phyloP scores from a whole-genome alignment of 2,113 vertebrate genomes.

The Sylvicapra grimmia region DNA sequence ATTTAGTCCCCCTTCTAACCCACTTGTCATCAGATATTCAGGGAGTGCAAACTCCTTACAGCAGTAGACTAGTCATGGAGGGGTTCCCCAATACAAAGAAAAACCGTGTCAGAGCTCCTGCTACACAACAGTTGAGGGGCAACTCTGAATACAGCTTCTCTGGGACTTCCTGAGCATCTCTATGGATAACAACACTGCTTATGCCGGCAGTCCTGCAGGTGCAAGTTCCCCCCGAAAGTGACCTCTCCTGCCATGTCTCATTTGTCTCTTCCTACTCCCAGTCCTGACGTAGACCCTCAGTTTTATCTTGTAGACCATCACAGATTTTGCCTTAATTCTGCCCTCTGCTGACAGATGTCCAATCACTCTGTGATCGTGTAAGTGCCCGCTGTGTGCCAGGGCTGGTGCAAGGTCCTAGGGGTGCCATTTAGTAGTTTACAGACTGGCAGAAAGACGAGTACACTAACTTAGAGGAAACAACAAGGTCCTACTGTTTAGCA shows the following conservation, averaged over 20 bases:
- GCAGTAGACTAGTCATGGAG: no score
- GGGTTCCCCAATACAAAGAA: not conserved
- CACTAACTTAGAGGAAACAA: not conserved
- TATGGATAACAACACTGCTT: not conserved
- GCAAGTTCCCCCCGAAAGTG: accelerated
- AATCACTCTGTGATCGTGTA: no score
- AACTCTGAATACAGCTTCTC: no score
- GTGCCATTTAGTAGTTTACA: not conserved
- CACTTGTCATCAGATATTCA: no score
- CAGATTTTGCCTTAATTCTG: not conserved
- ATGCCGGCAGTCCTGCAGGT: not conserved
- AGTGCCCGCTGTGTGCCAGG: not conserved
- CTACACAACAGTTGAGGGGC: accelerated
- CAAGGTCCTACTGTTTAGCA: not conserved
- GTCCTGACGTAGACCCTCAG: accelerated
- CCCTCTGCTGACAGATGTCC: not conserved
- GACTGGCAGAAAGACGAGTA: not conserved
- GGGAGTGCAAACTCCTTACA: not conserved
- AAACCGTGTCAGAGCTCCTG: accelerated
- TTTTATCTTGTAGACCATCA: not conserved
- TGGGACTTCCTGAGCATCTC: not conserved
- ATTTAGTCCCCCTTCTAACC: not conserved
- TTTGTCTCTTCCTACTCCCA: accelerated
- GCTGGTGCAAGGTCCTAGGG: no score
- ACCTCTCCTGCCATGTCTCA: accelerated